Percentiles rank a stretch among this genome's conserved stretches.
phyloP scores from a whole-genome alignment of 2,797 vertebrate genomes.

The Crocodylus rhombifer region DNA sequence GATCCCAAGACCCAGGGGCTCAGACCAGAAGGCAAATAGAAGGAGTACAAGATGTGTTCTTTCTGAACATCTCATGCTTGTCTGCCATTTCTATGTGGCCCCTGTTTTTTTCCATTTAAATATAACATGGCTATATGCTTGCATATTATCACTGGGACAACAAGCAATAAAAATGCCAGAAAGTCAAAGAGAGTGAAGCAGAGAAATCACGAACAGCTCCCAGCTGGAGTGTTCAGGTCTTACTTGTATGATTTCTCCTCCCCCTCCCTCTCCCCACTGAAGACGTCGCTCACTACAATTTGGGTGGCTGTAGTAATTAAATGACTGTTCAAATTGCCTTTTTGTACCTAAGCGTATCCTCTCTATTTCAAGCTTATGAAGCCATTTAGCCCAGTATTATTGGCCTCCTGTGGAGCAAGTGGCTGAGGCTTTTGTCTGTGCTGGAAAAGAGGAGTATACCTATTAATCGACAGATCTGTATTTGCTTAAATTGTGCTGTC shows the following conservation, averaged over 20 bases:
- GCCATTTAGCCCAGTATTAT: slow-evolving; percentile 1
- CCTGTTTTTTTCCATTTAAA: background rate
- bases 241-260: background rate
- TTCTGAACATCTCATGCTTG: background rate
- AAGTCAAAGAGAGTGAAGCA: slow-evolving; percentile 75
- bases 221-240: slow-evolving; percentile 60
- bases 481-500: background rate
- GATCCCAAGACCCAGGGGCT: background rate
- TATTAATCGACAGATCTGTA: background rate
- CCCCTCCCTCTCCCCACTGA: background rate
- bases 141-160: slow-evolving; percentile 80
- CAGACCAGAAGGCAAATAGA: background rate
- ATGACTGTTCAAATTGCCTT: slow-evolving; percentile 42
- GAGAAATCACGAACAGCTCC: slow-evolving; percentile 75
- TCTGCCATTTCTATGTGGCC: background rate
- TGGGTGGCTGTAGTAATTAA: slow-evolving; percentile 60
- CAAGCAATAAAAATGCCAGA: slow-evolving; percentile 82
- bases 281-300: slow-evolving; percentile 31
- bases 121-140: slow-evolving; percentile 76
- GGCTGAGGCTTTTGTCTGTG: background rate
- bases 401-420: background rate
- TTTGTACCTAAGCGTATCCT: background rate
- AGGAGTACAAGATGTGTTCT: rapidly evolving
- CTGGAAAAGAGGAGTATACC: background rate
- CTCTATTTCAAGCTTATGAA: slow-evolving; percentile 17